Percentiles rank a stretch among this genome's conserved stretches.
Evolutionary conservation across 1,140 invertebrate species (phyloP).

Genomic region (Xylocopa sonorina): DNA sequence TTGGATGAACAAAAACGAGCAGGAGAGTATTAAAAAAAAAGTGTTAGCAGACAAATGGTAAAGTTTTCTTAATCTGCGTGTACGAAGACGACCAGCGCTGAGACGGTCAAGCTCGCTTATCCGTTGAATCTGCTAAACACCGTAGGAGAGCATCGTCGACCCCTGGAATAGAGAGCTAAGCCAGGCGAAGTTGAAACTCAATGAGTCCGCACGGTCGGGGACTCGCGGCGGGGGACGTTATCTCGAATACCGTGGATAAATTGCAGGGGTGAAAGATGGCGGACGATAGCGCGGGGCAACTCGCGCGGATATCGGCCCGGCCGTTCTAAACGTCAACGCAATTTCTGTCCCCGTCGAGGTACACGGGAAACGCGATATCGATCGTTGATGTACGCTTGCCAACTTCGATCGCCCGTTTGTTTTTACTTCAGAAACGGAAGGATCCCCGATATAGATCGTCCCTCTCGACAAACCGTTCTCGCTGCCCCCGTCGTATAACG

Average conservation of each 20-base stretch:
- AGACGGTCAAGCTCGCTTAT: too few relatives aligned
- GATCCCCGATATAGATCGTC: not conserved
- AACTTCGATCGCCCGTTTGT: conserved; percentile 20
- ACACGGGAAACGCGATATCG: conserved; percentile 27
- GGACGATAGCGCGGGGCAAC: not conserved
- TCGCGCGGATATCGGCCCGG: not conserved
- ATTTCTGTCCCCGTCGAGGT: conserved; percentile 17
- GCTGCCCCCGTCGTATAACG: not conserved
- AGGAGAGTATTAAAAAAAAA: too few relatives aligned
- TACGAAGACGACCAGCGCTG: too few relatives aligned
- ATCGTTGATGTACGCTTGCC: not conserved
- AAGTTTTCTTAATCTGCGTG: too few relatives aligned
- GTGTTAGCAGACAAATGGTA: too few relatives aligned
- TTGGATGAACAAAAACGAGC: too few relatives aligned
- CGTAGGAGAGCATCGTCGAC: not conserved
- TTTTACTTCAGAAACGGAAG: conserved; percentile 7
- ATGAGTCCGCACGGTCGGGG: not conserved
- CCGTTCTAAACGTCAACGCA: conserved; percentile 37
- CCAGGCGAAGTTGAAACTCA: not conserved
- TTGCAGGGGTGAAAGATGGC: not conserved
- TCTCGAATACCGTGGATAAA: conserved; percentile 22
- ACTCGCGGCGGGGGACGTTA: not conserved
- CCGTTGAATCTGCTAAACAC: too few relatives aligned
- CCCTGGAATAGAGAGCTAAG: not conserved
- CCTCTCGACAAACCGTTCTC: not conserved